phyloP scores from a whole-genome alignment of 2,797 vertebrate species.

The Xiphorhynchus erythropygius region DNA sequence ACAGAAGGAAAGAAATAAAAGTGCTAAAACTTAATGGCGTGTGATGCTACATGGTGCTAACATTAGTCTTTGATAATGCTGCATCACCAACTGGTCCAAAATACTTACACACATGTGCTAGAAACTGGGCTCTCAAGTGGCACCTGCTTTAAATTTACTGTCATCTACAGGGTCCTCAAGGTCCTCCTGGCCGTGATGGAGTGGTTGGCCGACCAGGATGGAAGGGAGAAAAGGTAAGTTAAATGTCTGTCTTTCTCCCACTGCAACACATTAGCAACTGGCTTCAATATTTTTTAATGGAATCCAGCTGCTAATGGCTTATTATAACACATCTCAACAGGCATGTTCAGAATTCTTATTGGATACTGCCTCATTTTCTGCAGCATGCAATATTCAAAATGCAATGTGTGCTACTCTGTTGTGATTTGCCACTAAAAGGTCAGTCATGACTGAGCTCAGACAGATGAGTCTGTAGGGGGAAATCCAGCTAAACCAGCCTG shows the following conservation, averaged over 20 bases:
- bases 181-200: slow-evolving; percentile 83
- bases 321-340: not conserved
- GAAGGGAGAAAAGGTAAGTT: slow-evolving; percentile 86
- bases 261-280: not conserved
- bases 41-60: not conserved
- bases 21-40: not conserved
- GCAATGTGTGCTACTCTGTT: not conserved
- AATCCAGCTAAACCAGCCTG: not conserved
- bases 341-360: not conserved
- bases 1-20: not conserved
- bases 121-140: not conserved
- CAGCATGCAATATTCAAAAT: not conserved
- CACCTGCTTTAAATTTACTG: not conserved
- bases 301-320: not conserved
- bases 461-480: not conserved
- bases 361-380: not conserved
- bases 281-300: not conserved
- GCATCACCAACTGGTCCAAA: not conserved
- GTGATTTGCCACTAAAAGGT: not conserved
- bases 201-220: slow-evolving; percentile 78
- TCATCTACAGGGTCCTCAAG: slow-evolving; percentile 81
- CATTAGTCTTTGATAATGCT: not conserved
- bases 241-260: not conserved
- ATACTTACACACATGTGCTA: not conserved
- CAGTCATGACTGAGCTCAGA: not conserved